These are phyloP conservation scores for Argyresthia albistria DNA, from an alignment of 2,888 invertebrate genomes.

Conservation along the genomic window DNA sequence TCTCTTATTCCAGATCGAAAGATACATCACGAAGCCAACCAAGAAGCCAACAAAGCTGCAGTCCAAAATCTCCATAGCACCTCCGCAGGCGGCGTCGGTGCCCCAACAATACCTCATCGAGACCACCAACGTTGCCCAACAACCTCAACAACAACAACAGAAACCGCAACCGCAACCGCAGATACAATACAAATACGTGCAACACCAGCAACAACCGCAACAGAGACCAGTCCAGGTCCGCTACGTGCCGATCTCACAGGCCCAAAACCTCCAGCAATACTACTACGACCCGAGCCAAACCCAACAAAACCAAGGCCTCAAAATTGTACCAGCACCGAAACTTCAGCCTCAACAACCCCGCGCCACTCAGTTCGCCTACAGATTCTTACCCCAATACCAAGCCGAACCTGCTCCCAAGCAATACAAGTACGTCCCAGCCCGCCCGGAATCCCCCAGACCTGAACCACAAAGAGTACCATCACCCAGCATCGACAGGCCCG, in stretches of 20 bases:
- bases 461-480: conserved; percentile 39
- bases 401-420: conserved; percentile 42
- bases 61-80: conserved; percentile 36
- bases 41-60: conserved; percentile 55
- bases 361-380: conserved; percentile 34
- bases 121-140: conserved; percentile 54
- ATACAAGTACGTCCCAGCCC: conserved; percentile 46
- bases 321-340: conserved; percentile 60
- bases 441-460: conserved; percentile 36
- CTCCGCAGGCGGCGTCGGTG: conserved; percentile 38
- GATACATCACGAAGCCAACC: conserved; percentile 50
- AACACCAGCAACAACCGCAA: conserved; percentile 26
- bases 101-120: conserved; percentile 66
- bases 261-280: conserved; percentile 24
- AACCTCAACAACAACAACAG: conserved; percentile 21
- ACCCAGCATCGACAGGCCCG: conserved; percentile 44
- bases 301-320: conserved; percentile 52
- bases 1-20: conserved; percentile 44
- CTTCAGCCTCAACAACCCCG: conserved; percentile 24
- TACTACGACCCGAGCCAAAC: conserved; percentile 27
- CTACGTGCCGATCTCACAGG: conserved; percentile 19
- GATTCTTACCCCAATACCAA: conserved; percentile 46
- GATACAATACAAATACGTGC: neutral
- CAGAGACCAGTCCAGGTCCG: conserved; percentile 43
- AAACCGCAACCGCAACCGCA: conserved; percentile 6